Evolutionary conservation across 1,140 invertebrate species (phyloP), one percentile per base, ranked within the genome.

Genomic region (Thaumatotibia leucotreta): DNA sequence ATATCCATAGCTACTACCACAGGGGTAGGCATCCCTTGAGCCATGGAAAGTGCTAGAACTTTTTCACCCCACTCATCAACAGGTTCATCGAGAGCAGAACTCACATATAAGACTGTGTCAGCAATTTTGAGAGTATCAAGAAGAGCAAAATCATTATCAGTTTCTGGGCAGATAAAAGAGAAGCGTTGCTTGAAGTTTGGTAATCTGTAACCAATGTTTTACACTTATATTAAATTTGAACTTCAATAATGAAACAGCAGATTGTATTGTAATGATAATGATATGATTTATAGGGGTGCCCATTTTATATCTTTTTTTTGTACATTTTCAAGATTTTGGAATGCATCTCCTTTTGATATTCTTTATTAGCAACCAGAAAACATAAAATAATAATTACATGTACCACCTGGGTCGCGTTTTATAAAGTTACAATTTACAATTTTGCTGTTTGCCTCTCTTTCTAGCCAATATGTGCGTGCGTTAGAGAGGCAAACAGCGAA

Each of bases 131-230:
- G 90, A 50, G 95, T 93, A 93, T 99, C 98, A 58, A 99, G 85
- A 1, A 95, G 91, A 54, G 94, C 93, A 78, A 96, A 93, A 33
- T 97, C 91, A 91, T 98, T 94, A 35, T 93, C 92, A 50, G 92
- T 82, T 61, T 94, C 92, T 39, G 97, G 95, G 10, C 94, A 91
- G 32, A 97, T 84, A 73, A 98, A 94, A 0, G 95, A 94, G 84
- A 97, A 97, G 14, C 96, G 91, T 82, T 98, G 96, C 79, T 98
- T 98, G 75, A 98, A 96, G 70, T 95, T 94, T 23, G 96, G 95
- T 70, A 97, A 72, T 74, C 96, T 97, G 81, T 69, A 92, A 92
- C 5, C 39, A 45, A 45, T 39, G n/a, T 17, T 17, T 39, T 14
- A 17, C 11, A 11, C n/a, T 33, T 11, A 9, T 11, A 9, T 0